Evolutionary conservation across 2,888 invertebrate genomes (phyloP).

Genomic region (Sphecodes monilicornis): DNA sequence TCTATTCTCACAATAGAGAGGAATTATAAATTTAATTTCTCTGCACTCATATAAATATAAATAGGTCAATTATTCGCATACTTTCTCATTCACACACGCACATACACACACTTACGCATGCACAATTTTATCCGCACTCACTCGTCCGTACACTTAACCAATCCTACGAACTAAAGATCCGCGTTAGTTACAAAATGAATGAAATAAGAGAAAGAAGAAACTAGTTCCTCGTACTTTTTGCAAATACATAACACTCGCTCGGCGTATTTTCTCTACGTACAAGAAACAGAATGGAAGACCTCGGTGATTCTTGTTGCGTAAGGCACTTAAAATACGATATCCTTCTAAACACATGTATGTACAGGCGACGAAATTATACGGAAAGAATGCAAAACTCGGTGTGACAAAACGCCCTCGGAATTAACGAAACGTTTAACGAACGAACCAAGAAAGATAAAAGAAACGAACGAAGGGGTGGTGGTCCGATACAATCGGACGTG

Average conservation of each 20-base stretch:
- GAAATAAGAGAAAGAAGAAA: constrained; percentile 28
- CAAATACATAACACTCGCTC: constrained; percentile 65
- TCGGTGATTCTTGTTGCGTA: constrained; percentile 84
- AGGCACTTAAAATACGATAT: constrained; percentile 82
- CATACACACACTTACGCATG: constrained; percentile 41
- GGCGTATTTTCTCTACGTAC: constrained; percentile 73
- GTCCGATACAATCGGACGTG: not conserved
- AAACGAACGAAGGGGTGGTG: not conserved
- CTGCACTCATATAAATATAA: constrained; percentile 74
- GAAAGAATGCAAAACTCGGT: constrained; percentile 28
- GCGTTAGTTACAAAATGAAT: constrained; percentile 56
- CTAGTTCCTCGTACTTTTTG: constrained; percentile 58
- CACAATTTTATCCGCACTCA: not conserved
- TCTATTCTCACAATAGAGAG: constrained; percentile 82
- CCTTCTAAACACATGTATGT: constrained; percentile 66
- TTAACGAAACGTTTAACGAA: constrained; percentile 3
- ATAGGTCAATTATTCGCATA: constrained; percentile 60
- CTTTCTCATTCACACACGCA: constrained; percentile 35
- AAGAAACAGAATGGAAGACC: constrained; percentile 84
- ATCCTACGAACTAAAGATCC: constrained; percentile 64
- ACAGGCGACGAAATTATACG: constrained; percentile 53
- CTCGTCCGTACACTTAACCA: constrained; percentile 43
- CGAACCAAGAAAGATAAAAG: not conserved
- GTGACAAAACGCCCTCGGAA: not conserved
- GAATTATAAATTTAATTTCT: constrained; percentile 78